Conservation (phyloP, 1,140 invertebrate species). For the Drosophila setifemur region DNA sequence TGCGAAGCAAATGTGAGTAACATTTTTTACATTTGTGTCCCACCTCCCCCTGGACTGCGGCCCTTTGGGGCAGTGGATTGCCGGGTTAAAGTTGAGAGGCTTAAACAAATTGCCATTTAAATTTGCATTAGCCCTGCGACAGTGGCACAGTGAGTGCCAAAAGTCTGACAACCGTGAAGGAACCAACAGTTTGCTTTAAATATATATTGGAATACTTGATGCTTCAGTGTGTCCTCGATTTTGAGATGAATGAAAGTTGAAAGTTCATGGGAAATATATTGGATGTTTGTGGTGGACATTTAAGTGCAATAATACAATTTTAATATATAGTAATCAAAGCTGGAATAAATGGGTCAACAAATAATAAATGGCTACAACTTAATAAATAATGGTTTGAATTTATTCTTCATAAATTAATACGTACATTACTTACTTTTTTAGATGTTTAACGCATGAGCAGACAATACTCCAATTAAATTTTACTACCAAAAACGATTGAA, state of each 20-base stretch:
- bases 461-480: too few species aligned
- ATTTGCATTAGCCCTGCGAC: conserved; percentile 50
- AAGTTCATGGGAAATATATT: too few species aligned
- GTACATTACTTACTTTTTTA: too few species aligned
- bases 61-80: conserved; percentile 21
- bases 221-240: neutral
- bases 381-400: too few species aligned
- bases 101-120: conserved; percentile 63
- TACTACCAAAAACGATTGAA: too few species aligned
- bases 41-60: neutral
- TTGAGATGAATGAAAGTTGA: neutral
- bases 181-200: neutral
- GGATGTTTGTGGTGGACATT: too few species aligned
- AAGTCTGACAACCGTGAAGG: conserved; percentile 19
- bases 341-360: too few species aligned
- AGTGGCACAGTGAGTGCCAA: conserved; percentile 25
- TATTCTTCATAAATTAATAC: too few species aligned
- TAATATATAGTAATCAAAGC: neutral
- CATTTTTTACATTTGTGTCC: conserved; percentile 42
- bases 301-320: neutral
- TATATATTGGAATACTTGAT: conserved; percentile 19
- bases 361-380: too few species aligned
- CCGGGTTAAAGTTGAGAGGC: conserved; percentile 36
- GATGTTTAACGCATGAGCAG: too few species aligned
- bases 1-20: conserved; percentile 40